Conservation (phyloP, 2,113 vertebrate genomes). For the Struthidea cinerea region DNA sequence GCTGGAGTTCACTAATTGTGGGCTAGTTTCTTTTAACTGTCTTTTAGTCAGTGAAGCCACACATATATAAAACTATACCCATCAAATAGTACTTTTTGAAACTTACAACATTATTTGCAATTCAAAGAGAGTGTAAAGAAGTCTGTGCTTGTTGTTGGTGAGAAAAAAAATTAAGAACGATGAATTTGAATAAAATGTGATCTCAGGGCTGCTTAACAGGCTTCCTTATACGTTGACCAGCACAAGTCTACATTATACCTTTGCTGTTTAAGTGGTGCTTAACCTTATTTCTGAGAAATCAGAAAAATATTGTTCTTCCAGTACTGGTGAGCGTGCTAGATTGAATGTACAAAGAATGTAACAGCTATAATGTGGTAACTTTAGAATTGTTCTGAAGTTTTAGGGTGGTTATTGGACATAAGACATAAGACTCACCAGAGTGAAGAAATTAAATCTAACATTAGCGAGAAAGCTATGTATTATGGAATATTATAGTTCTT, state of each 20-base stretch:
- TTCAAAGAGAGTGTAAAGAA: not conserved
- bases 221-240: not conserved
- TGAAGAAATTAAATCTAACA: not conserved
- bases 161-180: not conserved
- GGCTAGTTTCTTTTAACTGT: not conserved
- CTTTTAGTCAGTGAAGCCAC: not conserved
- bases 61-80: not conserved
- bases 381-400: not conserved
- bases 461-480: not conserved
- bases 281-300: not conserved
- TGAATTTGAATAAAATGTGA: not conserved
- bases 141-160: not conserved
- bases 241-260: not conserved
- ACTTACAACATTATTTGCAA: not conserved
- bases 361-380: not conserved
- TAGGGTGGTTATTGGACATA: not conserved
- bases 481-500: not conserved
- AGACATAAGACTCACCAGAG: not conserved
- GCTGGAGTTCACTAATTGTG: not conserved
- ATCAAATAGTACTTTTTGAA: not conserved
- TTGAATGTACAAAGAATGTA: not conserved
- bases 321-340: not conserved
- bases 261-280: not conserved
- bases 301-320: not conserved
- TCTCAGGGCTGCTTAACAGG: not conserved